Conservation (phyloP, 2,888 invertebrate genomes). For the Neoaliturus tenellus region DNA sequence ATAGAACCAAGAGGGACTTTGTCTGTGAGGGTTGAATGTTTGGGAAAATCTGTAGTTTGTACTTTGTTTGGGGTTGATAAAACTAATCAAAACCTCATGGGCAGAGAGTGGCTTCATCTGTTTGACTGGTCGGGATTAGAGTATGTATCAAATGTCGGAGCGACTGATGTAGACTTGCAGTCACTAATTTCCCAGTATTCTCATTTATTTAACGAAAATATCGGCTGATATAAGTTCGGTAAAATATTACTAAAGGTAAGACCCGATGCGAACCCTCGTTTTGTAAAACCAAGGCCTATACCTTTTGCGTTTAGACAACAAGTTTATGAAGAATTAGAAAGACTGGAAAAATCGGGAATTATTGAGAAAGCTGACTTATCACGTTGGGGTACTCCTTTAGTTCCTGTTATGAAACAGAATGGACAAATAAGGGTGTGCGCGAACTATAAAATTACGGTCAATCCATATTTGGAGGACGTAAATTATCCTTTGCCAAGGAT, state of each 20-base stretch:
- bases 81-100: constrained; percentile 15
- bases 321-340: not conserved
- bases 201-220: not conserved
- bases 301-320: not conserved
- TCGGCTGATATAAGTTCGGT: constrained; percentile 14
- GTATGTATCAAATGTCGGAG: not conserved
- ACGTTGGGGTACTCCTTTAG: not conserved
- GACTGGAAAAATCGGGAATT: not conserved
- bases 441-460: constrained; percentile 10
- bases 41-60: not conserved
- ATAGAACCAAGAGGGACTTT: not conserved
- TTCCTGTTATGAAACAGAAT: not conserved
- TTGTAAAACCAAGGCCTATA: not conserved
- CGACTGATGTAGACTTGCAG: constrained; percentile 1
- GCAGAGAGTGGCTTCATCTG: constrained; percentile 7
- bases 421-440: not conserved
- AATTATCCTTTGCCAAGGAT: not conserved
- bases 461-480: constrained; percentile 17
- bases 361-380: not conserved
- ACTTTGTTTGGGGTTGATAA: constrained; percentile 12
- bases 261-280: not conserved
- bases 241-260: not conserved
- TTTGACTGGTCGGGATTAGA: constrained; percentile 3
- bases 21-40: constrained; percentile 1
- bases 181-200: not conserved